Base-by-base conservation (phyloP, 92 coral and sea anemone species). In the Actinostola sp. region DNA sequence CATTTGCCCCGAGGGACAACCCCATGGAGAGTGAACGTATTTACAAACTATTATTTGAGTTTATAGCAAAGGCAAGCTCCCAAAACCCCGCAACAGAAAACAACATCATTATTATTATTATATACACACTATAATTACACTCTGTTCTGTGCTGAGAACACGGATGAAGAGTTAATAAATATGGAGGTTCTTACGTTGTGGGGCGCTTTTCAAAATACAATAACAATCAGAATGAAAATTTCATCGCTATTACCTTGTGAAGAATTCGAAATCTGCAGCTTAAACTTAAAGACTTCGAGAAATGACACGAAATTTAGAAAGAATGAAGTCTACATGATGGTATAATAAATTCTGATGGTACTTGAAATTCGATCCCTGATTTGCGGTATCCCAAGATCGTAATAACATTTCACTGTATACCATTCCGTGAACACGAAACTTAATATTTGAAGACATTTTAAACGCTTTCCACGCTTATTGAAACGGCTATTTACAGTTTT, bases 351-450 rank as follows among this genome's bases (percentile, higher is more conserved):
- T 13, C 3, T 27, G 29, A 3, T 57, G 28, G 63, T 30, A 20
- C 39, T 57, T 57, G 74, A 50, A 68, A 68, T 68, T 48, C 74
- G 58, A 68, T 26, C 63, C 26, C 32, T n/a, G n/a, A 0, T 0
- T 23, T 11, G 74, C 50, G 74, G 74, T 51, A 51, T 34, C 33
- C 74, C 31, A 35, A 33, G 53, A 25, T 68, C 50, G 61, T 52
- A 30, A 68, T 19, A 51, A 23, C 56, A 34, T 67, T 68, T 51
- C 26, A 51, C 62, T 25, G 30, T 57, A 20, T 31, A 68, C 44
- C 39, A 29, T 67, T 27, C 21, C 34, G 32, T 43, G 16, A 23
- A 43, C 36, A 14, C 29, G 29, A 28, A 9, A 16, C 34, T 26
- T 25, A 6, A 46, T 9, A 33, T 39, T 15, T 6, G 38, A 63